A percentile compares a stretch with the other conserved stretches of the same genome.
phyloP scores from a whole-genome alignment of 2,113 vertebrate genomes.

The Ornithorhynchus anatinus region DNA sequence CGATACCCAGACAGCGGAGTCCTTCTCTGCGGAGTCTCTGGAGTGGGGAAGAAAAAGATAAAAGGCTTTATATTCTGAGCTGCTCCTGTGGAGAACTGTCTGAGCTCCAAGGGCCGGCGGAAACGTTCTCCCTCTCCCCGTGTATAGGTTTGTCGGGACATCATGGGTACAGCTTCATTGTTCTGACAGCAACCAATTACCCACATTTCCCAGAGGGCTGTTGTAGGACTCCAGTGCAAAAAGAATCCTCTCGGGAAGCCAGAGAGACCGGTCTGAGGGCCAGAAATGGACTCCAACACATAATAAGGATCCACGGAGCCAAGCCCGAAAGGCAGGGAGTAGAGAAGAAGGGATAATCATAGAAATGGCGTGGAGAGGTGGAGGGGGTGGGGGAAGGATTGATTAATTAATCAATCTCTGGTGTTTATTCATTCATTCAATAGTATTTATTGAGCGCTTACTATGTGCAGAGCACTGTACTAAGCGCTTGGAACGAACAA shows the following conservation, averaged over 20 bases:
- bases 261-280: not conserved
- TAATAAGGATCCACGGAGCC: not conserved
- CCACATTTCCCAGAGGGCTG: not conserved
- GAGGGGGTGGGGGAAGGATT: too few relatives aligned
- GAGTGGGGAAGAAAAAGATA: too few relatives aligned
- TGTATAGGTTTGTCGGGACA: not conserved
- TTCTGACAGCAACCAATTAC: conserved; percentile 11
- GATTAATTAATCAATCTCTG: too few relatives aligned
- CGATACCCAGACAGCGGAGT: too few relatives aligned
- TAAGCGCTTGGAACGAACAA: too few relatives aligned
- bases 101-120: not conserved
- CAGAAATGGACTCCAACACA: not conserved
- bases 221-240: not conserved
- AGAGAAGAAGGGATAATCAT: too few relatives aligned
- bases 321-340: too few relatives aligned
- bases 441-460: too few relatives aligned
- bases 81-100: not conserved
- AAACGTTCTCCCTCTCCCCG: not conserved
- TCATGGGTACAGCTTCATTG: not conserved
- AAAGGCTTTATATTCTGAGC: not conserved
- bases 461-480: too few relatives aligned
- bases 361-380: too few relatives aligned
- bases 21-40: not conserved
- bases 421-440: too few relatives aligned
- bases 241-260: not conserved